Base-by-base conservation (phyloP, 2,888 invertebrate genomes). In the Pocota personata region DNA sequence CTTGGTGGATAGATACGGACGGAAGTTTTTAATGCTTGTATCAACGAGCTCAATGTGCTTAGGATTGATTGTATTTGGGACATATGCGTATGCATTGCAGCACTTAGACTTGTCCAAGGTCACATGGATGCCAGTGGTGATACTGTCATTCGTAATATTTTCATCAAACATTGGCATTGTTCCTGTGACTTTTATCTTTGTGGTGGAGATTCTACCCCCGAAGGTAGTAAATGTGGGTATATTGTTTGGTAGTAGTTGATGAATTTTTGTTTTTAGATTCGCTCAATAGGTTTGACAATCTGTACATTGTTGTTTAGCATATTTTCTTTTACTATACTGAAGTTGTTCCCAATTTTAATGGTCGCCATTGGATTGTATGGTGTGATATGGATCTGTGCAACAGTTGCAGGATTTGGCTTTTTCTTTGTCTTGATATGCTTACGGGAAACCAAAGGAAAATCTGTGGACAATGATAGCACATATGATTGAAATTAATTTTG, bases 391-490 rank as follows among this genome's bases (percentile, higher is more conserved):
- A 89, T 90, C 2, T 92, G 91, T 14, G 89, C 90, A 0, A 24
- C 62, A 1, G 88, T 90, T 3, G 89, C 89, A 21, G 57, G 89
- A 0, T n/a, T 90, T 0, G 90, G 90, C 14, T 90, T 90, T 24
- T 12, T 91, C 0, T 92, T 91, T 60, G 88, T 91, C 40, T 60
- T 89, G 3, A 43, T 90, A 2, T 91, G 88, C 58, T 67, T 92
- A 40, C 89, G 89, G 7, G 92, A 92, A 86, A 92, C 92, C 0
- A 91, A 91, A 43, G 91, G 91, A 16, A 91, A 90, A 87, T 89
- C 89, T 1, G 88, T 92, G 88, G 84, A 90, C 21, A 80, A 83
- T 8, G 90, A 90, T 64, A 90, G 35, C 16, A 10, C 30, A 0
- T 78, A 73, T 8, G 32, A 76, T 14, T 82, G 19, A 58, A 30